Base-by-base conservation (phyloP, 1,140 invertebrate species). In the Phthorimaea operculella region DNA sequence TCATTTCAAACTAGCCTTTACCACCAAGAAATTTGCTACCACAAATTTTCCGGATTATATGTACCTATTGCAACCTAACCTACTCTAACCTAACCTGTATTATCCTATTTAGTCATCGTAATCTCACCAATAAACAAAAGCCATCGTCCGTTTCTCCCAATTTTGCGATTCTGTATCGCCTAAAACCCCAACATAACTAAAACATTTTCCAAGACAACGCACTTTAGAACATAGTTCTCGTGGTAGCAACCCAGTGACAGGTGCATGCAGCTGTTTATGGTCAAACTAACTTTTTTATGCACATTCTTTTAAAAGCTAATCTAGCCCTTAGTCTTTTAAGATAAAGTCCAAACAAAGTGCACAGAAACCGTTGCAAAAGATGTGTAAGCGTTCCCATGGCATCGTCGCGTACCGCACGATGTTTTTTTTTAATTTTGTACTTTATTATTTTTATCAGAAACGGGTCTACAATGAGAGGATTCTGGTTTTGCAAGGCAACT, bases 401-500 rank as follows among this genome's bases (percentile, higher is more conserved):
- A 72, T 79, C 66, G 64, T 70, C 71, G 74, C 69, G 70, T 76
- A 80, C 75, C 64, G 70, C 55, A 77, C 68, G 62, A 54, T 53
- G 71, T 64, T 71, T 72, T 78, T 74, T 74, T 68, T 59, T 57
- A 64, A 61, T 72, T 76, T 62, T 39, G 12, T 47, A 47, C 4
- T 47, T 14, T 70, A 79, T 76, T 80, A 64, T 61, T 62, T 55
- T 54, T 63, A 59, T 63, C 68, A 74, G 62, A 76, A 79, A 84
- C 80, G 72, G 68, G 81, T 82, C 74, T 75, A 81, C 77, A 80
- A 74, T 79, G 70, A 76, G 68, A 65, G 61, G 72, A 83, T 84
- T 84, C 81, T 84, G 79, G 81, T 84, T 84, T 80, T 77, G 79
- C 81, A 76, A 81, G 78, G 68, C 63, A 71, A 76, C 72, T 76